Evolutionary conservation across 1,140 invertebrate genomes (phyloP).

Genomic region (Neodiprion virginianus): DNA sequence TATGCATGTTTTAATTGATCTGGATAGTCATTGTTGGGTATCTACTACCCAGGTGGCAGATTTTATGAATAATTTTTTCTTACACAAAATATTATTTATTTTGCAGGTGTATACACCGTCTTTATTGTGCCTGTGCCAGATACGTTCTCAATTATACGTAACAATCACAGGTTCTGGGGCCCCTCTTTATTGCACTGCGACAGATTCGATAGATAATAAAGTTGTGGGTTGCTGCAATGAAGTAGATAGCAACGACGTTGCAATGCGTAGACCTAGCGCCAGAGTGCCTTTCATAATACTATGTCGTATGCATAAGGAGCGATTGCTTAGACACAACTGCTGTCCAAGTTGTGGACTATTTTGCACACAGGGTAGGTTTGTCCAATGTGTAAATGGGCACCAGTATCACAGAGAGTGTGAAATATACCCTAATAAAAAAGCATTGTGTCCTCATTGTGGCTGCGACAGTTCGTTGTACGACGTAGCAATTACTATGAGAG

Average conservation of each 20-base stretch:
- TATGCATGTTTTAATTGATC: too few species aligned
- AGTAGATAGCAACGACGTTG: conserved; percentile 64
- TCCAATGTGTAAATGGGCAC: conserved; percentile 73
- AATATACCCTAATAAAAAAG: conserved; percentile 62
- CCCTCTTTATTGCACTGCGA: conserved; percentile 70
- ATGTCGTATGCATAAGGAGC: conserved; percentile 80
- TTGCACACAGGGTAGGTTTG: conserved; percentile 86
- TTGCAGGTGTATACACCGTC: conserved; percentile 50
- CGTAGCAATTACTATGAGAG: conserved; percentile 68
- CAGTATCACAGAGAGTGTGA: conserved; percentile 79
- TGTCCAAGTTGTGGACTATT: conserved; percentile 91
- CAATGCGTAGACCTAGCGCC: conserved; percentile 77
- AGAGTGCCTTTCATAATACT: conserved; percentile 85
- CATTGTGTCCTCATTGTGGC: conserved; percentile 82
- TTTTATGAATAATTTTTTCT: conserved; percentile 6
- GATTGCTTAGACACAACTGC: conserved; percentile 83
- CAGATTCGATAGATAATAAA: conserved; percentile 81
- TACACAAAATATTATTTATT: conserved; percentile 13
- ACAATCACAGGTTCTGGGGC: conserved; percentile 56
- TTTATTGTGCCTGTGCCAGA: conserved; percentile 60
- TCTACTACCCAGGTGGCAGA: background rate
- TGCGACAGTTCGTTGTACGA: conserved; percentile 64
- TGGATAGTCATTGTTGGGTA: too few species aligned
- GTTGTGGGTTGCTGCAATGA: conserved; percentile 83
- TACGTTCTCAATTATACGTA: conserved; percentile 58